Evolutionary conservation across 2,113 vertebrate species (phyloP).

Genomic region (Thamnophis sirtalis): DNA sequence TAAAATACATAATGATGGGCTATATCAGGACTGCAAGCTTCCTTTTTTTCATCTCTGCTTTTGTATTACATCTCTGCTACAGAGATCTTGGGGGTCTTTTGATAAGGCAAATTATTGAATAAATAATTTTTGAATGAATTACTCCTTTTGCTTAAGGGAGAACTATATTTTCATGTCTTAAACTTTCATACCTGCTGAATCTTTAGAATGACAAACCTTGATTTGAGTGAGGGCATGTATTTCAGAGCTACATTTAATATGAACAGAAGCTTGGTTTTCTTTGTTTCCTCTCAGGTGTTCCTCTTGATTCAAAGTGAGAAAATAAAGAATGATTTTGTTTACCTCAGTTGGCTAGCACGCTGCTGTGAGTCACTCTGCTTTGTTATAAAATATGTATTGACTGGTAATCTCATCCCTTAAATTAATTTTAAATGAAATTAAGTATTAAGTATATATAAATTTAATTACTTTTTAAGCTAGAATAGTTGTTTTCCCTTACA

Average conservation of each 20-base stretch:
- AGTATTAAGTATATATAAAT: slow-evolving; percentile 29
- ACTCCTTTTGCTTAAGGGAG: background rate
- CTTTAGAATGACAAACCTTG: background rate
- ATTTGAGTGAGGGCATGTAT: slow-evolving; percentile 36
- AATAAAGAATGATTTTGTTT: slow-evolving; percentile 93
- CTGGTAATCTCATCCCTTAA: slow-evolving; percentile 37
- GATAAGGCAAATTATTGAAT: slow-evolving; percentile 12
- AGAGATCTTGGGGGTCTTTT: background rate
- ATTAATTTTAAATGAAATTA: slow-evolving; percentile 41
- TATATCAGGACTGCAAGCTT: background rate
- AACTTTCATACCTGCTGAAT: slow-evolving; percentile 3
- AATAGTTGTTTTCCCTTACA: slow-evolving; percentile 16
- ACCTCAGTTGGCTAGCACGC: slow-evolving; percentile 93
- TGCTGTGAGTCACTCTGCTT: slow-evolving; percentile 83
- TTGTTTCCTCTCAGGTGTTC: slow-evolving; percentile 77
- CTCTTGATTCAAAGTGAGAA: slow-evolving; percentile 95
- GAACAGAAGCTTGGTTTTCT: slow-evolving; percentile 29
- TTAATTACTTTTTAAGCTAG: slow-evolving; percentile 44
- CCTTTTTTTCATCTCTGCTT: background rate
- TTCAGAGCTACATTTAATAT: slow-evolving; percentile 13
- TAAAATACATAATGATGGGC: background rate
- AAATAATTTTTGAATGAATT: background rate
- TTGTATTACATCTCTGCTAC: background rate
- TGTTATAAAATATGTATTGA: slow-evolving; percentile 34
- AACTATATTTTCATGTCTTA: background rate